These are phyloP conservation scores for Acrocyrtus sp. DNA, from an alignment of 2,888 invertebrate species.

Conservation along the genomic window DNA sequence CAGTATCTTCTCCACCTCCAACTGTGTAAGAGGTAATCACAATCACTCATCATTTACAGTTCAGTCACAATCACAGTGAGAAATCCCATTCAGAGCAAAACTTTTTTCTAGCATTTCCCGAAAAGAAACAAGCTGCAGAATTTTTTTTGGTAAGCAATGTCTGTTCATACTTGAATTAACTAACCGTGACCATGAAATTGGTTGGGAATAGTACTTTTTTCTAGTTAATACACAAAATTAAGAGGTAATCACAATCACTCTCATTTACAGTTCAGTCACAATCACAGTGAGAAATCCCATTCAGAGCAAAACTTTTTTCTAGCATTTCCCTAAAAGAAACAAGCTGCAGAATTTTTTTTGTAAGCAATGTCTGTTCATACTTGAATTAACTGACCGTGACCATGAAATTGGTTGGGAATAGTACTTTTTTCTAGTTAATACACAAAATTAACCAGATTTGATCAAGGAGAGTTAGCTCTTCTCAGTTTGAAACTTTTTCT, in stretches of 20 bases:
- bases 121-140: not conserved
- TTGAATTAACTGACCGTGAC: constrained; percentile 11
- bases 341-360: not conserved
- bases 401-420: constrained; percentile 17
- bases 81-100: no score
- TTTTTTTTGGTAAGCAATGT: not conserved
- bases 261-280: not conserved
- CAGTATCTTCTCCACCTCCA: not conserved
- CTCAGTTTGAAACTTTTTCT: no score
- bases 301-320: no score
- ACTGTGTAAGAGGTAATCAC: not conserved
- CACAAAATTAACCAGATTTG: no score
- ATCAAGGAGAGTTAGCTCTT: no score
- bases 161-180: not conserved
- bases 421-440: no score
- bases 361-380: not conserved
- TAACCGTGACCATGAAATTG: constrained; percentile 23
- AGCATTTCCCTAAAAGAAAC: not conserved
- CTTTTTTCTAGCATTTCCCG: not conserved
- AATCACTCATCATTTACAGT: not conserved
- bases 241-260: not conserved
- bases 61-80: not conserved
- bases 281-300: no score
- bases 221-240: no score
- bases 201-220: constrained; percentile 4